phyloP scores from a whole-genome alignment of 2,797 vertebrate genomes.

The Etheostoma perlongum region DNA sequence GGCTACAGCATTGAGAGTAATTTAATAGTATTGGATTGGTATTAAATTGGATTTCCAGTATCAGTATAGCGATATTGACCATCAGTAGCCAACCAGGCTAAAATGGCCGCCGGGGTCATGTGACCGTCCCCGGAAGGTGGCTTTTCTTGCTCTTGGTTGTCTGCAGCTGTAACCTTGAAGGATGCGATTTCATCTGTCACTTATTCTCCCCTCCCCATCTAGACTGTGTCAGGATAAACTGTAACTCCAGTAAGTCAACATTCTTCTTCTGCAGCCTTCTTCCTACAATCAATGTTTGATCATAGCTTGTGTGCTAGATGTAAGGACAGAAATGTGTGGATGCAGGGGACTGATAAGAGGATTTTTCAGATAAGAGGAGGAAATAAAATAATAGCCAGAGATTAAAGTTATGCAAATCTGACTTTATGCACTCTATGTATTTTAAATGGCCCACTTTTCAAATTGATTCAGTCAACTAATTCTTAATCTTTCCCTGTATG shows the following conservation, averaged over 20 bases:
- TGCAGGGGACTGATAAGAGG: conserved; percentile 72
- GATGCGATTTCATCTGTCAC: conserved; percentile 99
- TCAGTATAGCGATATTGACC: conserved; percentile 16
- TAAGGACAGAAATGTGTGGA: conserved; percentile 65
- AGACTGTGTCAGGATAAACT: conserved; percentile 99
- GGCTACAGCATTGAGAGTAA: neutral
- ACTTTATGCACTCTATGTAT: conserved; percentile 61
- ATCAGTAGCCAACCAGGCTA: conserved; percentile 43
- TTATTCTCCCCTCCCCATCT: conserved; percentile 99
- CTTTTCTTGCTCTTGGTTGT: conserved; percentile 97
- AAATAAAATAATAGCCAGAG: conserved; percentile 61
- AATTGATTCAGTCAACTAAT: conserved; percentile 59
- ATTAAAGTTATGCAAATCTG: conserved; percentile 78
- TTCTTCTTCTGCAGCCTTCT: conserved; percentile 90
- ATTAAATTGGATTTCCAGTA: conserved; percentile 30
- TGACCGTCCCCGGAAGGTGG: conserved; percentile 99
- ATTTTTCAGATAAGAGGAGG: conserved; percentile 72
- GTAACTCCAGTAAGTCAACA: conserved; percentile 99
- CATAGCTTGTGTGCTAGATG: conserved; percentile 68
- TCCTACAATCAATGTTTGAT: conserved; percentile 74
- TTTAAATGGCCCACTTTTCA: conserved; percentile 65
- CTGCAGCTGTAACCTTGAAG: conserved; percentile 99
- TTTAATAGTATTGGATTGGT: conserved; percentile 20
- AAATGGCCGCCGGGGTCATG: conserved; percentile 95
- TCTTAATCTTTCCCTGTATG: conserved; percentile 49